These are phyloP conservation scores for Aspiorhynchus laticeps DNA, from an alignment of 2,113 vertebrate genomes.

Conservation along the genomic window DNA sequence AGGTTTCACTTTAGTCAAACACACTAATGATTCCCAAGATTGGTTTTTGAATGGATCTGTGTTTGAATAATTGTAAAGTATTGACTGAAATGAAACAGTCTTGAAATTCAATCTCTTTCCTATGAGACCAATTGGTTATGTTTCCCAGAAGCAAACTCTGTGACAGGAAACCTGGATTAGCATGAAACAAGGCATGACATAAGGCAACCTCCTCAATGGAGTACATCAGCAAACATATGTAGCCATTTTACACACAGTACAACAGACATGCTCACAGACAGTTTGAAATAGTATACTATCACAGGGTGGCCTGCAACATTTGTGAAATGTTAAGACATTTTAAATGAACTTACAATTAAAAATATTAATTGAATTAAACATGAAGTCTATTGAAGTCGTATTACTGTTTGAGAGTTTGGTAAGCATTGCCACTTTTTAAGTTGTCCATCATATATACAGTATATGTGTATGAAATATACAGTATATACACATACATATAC, in stretches of 20 bases:
- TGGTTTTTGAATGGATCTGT: not conserved
- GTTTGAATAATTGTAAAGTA: constrained; percentile 41
- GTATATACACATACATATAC: too few relatives aligned
- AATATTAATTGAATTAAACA: too few relatives aligned
- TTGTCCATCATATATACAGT: too few relatives aligned
- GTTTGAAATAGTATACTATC: not conserved
- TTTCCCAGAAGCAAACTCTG: constrained; percentile 34
- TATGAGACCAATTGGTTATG: not conserved
- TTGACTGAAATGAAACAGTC: constrained; percentile 43
- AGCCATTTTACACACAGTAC: not conserved
- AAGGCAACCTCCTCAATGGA: not conserved
- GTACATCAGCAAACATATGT: constrained; percentile 7
- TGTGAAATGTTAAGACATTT: too few relatives aligned
- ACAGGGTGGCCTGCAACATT: not conserved
- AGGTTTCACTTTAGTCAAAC: not conserved
- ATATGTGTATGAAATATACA: too few relatives aligned
- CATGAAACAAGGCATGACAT: not conserved
- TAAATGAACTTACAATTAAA: too few relatives aligned
- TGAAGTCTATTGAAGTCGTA: too few relatives aligned
- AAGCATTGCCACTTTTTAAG: too few relatives aligned
- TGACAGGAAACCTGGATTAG: not conserved
- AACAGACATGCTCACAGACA: not conserved
- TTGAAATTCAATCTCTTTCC: constrained; percentile 51
- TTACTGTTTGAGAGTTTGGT: too few relatives aligned
- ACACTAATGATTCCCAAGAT: not conserved